Conservation (phyloP, 37 sponge, comb jelly and placozoan genomes). For the Oopsacas minuta region DNA sequence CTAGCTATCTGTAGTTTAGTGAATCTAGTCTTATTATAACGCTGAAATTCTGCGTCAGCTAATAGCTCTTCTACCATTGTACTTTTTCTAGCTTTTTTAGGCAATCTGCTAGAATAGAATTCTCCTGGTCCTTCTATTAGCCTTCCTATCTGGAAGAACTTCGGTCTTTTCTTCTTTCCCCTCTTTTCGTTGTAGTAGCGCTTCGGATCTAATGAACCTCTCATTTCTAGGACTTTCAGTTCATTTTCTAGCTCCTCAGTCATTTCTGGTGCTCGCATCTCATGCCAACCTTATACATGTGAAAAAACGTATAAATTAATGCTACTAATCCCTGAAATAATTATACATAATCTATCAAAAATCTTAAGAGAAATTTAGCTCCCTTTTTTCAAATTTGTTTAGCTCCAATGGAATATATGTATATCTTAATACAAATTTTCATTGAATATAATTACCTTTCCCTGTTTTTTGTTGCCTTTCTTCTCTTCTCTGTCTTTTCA, state of each 20-base stretch:
- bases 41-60: constrained; percentile 33
- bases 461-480: constrained; percentile 41
- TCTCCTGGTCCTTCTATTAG: constrained; percentile 49
- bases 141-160: constrained; percentile 54
- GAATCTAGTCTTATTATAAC: constrained; percentile 7
- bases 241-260: constrained; percentile 56
- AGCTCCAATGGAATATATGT: no score
- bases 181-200: constrained; percentile 36
- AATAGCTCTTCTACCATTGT: constrained; percentile 63
- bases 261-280: constrained; percentile 48
- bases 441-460: background rate
- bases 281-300: constrained; percentile 35
- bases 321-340: no score
- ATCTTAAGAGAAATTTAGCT: no score
- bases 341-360: no score
- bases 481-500: constrained; percentile 36
- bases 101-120: constrained; percentile 52
- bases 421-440: no score
- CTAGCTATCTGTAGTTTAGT: background rate
- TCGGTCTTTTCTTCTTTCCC: constrained; percentile 37
- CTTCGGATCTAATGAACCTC: constrained; percentile 44
- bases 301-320: no score
- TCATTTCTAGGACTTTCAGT: constrained; percentile 45
- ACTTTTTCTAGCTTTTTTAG: constrained; percentile 35
- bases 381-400: no score